These are phyloP conservation scores for Amphiprion percula DNA, from an alignment of 2,113 vertebrate species.

Conservation along the genomic window DNA sequence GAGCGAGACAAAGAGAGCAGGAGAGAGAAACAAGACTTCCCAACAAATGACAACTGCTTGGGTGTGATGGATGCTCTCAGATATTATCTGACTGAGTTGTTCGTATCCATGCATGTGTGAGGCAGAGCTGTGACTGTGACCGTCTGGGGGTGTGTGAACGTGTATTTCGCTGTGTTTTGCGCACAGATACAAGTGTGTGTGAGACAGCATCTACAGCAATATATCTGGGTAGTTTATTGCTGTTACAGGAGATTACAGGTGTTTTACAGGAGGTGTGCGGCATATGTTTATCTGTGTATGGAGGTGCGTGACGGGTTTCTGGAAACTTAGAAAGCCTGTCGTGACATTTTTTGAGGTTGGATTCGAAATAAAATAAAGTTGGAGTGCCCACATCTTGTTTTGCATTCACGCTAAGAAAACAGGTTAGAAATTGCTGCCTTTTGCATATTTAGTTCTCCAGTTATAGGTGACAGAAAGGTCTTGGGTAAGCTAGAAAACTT, in stretches of 20 bases:
- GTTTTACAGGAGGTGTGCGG: slow-evolving; percentile 1
- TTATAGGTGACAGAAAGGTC: neutral
- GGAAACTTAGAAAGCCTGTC: neutral
- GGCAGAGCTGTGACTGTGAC: slow-evolving; percentile 22
- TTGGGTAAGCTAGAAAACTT: neutral
- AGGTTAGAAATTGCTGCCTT: neutral
- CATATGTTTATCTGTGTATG: neutral
- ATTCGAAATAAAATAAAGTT: neutral
- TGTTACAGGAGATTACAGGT: slow-evolving; percentile 31
- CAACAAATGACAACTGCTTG: slow-evolving; percentile 50
- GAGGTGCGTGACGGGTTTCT: neutral
- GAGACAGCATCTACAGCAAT: slow-evolving; percentile 27
- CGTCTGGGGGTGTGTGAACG: slow-evolving; percentile 2
- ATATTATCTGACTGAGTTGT: slow-evolving; percentile 43
- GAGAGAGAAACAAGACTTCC: slow-evolving; percentile 17
- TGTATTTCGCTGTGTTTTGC: slow-evolving; percentile 14
- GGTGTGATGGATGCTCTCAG: slow-evolving; percentile 57
- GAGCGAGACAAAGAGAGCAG: slow-evolving; percentile 1
- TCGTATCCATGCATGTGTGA: slow-evolving; percentile 38
- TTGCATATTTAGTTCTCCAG: neutral
- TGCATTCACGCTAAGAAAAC: too few relatives aligned
- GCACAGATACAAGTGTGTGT: slow-evolving; percentile 7
- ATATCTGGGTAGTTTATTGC: slow-evolving; percentile 38
- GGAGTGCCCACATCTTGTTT: too few relatives aligned
- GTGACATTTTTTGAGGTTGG: neutral